Conservation (phyloP, 2,888 invertebrate genomes). For the Epirrhoe alternata region DNA sequence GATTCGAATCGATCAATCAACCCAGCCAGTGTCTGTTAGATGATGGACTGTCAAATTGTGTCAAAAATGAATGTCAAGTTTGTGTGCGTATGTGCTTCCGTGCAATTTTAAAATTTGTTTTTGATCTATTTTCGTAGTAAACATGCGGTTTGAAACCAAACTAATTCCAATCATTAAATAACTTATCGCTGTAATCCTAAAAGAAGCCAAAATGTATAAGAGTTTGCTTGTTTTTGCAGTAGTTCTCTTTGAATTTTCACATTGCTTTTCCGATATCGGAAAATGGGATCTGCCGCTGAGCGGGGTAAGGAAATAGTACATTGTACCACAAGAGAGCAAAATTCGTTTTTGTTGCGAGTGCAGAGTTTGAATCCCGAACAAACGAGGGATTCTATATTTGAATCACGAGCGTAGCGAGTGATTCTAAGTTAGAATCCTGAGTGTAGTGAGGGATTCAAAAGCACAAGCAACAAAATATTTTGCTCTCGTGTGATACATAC, state of each 20-base stretch:
- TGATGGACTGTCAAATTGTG: neutral
- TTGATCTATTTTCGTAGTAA: conserved; percentile 16
- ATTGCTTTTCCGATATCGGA: conserved; percentile 86
- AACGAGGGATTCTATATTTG: no score
- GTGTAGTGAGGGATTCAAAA: no score
- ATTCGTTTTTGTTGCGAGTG: no score
- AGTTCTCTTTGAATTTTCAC: conserved; percentile 61
- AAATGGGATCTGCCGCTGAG: conserved; percentile 87
- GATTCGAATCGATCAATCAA: neutral
- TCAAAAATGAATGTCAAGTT: conserved; percentile 9
- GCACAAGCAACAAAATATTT: no score
- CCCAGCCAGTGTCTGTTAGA: neutral
- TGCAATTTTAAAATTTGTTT: conserved; percentile 15
- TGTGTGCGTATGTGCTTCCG: conserved; percentile 12
- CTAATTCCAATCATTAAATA: conserved; percentile 16
- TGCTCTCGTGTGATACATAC: no score
- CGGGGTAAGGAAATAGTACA: conserved; percentile 81
- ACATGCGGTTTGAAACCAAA: conserved; percentile 26
- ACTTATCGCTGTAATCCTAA: neutral
- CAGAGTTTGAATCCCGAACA: no score
- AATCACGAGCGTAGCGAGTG: no score
- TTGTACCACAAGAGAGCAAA: no score
- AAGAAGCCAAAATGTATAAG: conserved; percentile 61
- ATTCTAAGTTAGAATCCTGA: no score
- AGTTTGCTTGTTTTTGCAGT: conserved; percentile 62